Base-by-base conservation (phyloP, 2,888 invertebrate species). In the Drosophila ustulata region DNA sequence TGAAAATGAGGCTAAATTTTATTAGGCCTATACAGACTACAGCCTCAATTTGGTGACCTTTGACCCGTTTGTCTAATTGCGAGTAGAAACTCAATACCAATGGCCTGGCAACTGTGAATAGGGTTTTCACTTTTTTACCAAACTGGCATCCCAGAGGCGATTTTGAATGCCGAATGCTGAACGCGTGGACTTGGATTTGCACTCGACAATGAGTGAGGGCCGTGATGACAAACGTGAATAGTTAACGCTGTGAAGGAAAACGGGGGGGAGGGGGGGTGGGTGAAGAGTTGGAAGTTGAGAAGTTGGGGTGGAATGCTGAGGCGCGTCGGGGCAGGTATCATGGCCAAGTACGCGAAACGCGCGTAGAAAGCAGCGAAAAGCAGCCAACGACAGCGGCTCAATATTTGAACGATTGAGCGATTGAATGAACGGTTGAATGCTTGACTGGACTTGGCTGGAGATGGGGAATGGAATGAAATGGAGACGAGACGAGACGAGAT, bases 101-200 rank as follows among this genome's bases (percentile, higher is more conserved):
- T 62, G 53, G 39, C 45, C 45, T 37, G 30, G 39, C 55, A 75
- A 43, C 34, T 45, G 18, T 2, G 32, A 59, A 51, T 59, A 18
- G 55, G 50, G 64, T 80, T 86, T 81, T 81, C 87, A 80, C 84
- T 83, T 86, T 77, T 81, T 66, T 32, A 37, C 32, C 43, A 52
- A 52, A 13, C 32, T 52, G 32, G 45, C 34, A 34, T 18, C 26
- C 56, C 56, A 57, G 61, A 5, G 57, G 37, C 51, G 51, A 37
- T 25, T 30, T 9, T 4, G 32, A 32, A 9, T 32, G 32, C 11
- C 11, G 34, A 11, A 28, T 41, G 52, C 41, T 30, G 52, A 43
- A 51, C 34, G 11, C 46, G 30, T 30, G 45, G 23, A 50, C 39
- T 62, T 46, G 9, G 39, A 59, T 28, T 70, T 8, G 23, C 30